Percentiles rank a stretch among this genome's conserved stretches.
phyloP scores from a whole-genome alignment of 2,888 invertebrate species.

The Dorcus parallelipipedus region DNA sequence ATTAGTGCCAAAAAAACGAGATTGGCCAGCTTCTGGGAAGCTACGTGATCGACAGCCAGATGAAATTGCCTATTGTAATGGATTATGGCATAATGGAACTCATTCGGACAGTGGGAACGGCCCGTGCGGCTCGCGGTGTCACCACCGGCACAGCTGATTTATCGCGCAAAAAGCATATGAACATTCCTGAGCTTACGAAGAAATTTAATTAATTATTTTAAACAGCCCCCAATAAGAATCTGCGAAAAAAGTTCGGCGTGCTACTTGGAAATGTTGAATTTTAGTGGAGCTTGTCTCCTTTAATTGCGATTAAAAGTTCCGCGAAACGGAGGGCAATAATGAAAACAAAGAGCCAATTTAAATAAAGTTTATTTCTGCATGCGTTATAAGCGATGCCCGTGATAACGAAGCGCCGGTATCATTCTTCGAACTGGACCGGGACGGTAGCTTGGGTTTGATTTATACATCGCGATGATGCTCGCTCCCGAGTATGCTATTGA shows the following conservation, averaged over 20 bases:
- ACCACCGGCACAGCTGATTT: slow-evolving; percentile 47
- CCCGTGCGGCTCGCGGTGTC: slow-evolving; percentile 39
- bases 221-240: slow-evolving; percentile 48
- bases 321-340: slow-evolving; percentile 34
- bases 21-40: slow-evolving; percentile 39
- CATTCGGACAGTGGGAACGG: slow-evolving; percentile 35
- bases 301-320: slow-evolving; percentile 44
- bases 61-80: slow-evolving; percentile 44
- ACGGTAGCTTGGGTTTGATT: slow-evolving; percentile 24
- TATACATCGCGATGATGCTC: slow-evolving; percentile 22
- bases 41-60: slow-evolving; percentile 44
- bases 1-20: slow-evolving; percentile 30
- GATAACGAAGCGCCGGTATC: slow-evolving; percentile 27
- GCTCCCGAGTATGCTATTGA: slow-evolving; percentile 27
- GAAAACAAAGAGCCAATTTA: slow-evolving; percentile 35
- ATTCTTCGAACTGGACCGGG: slow-evolving; percentile 16
- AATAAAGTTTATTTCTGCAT: slow-evolving; percentile 33
- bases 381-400: slow-evolving; percentile 26
- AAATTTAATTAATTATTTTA: slow-evolving; percentile 53
- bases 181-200: slow-evolving; percentile 45
- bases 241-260: slow-evolving; percentile 45
- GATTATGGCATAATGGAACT: slow-evolving; percentile 35
- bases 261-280: slow-evolving; percentile 50
- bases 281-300: slow-evolving; percentile 36
- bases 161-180: slow-evolving; percentile 46